Evolutionary conservation across 2,888 invertebrate genomes (phyloP).

Genomic region (Carabus problematicus): DNA sequence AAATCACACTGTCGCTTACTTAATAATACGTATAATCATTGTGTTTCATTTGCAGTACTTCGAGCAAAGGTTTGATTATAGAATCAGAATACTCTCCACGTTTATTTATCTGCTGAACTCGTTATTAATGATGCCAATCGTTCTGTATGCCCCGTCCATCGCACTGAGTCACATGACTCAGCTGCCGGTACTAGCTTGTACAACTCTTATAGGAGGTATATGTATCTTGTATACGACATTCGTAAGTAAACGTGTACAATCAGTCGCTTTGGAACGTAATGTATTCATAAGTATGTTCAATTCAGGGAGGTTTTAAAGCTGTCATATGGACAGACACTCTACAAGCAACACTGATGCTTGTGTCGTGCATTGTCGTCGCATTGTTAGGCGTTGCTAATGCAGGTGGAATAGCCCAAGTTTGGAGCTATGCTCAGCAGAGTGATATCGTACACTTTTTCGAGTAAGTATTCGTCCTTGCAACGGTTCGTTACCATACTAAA

Average conservation of each 20-base stretch:
- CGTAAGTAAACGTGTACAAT: slow-evolving; percentile 32
- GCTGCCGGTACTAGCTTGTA: slow-evolving; percentile 17
- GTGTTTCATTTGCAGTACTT: slow-evolving; percentile 23
- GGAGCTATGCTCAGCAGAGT: slow-evolving; percentile 15
- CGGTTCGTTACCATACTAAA: not conserved
- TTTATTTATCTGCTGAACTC: slow-evolving; percentile 29
- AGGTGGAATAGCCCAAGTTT: slow-evolving; percentile 28
- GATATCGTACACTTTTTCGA: slow-evolving; percentile 29
- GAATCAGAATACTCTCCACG: slow-evolving; percentile 22
- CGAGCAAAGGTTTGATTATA: slow-evolving; percentile 19
- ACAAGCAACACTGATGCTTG: slow-evolving; percentile 36
- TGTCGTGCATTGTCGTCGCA: slow-evolving; percentile 24
- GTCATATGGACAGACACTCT: slow-evolving; percentile 37
- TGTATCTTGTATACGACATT: slow-evolving; percentile 32
- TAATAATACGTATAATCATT: not conserved
- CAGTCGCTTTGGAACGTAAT: too few relatives aligned
- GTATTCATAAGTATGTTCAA: not conserved
- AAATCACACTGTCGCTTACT: not conserved
- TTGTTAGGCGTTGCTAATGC: slow-evolving; percentile 26
- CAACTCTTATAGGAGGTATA: slow-evolving; percentile 16
- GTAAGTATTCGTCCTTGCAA: slow-evolving; percentile 17
- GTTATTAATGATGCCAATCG: slow-evolving; percentile 29
- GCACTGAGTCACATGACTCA: slow-evolving; percentile 24
- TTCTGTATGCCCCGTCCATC: slow-evolving; percentile 25
- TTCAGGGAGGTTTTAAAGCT: slow-evolving; percentile 37